A percentile compares a stretch with the other conserved stretches of the same genome.
phyloP scores from a whole-genome alignment of 2,888 invertebrate species.

The Drosophila trichaetosa region DNA sequence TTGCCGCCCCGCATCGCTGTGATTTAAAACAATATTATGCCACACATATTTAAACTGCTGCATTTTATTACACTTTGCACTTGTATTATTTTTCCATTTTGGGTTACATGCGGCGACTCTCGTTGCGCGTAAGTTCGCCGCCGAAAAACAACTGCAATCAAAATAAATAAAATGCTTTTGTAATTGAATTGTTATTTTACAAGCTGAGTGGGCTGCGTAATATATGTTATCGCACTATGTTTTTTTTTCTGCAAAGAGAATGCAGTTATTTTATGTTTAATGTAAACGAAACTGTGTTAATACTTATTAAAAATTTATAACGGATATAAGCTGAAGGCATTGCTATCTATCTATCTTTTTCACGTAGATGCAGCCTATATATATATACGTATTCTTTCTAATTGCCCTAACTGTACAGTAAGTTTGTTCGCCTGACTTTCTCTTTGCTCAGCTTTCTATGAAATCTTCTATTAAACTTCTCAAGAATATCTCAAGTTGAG shows the following conservation, averaged over 20 bases:
- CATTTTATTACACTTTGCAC: conserved; percentile 24
- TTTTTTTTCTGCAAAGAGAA: background rate
- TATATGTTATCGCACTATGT: background rate
- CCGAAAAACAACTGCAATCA: conserved; percentile 29
- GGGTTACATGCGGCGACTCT: background rate
- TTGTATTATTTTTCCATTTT: conserved; percentile 11
- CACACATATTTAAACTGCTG: conserved; percentile 33
- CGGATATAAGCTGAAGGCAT: background rate
- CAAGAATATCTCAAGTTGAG: conserved; percentile 32
- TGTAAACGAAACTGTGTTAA: background rate
- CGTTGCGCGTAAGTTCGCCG: conserved; percentile 18
- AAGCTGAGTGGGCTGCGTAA: background rate
- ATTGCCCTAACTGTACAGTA: conserved; percentile 7
- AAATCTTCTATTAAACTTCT: conserved; percentile 42
- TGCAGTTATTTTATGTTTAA: background rate
- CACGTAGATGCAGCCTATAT: background rate
- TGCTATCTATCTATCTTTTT: background rate
- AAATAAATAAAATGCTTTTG: conserved; percentile 27
- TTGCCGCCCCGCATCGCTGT: conserved; percentile 11
- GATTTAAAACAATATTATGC: conserved; percentile 50
- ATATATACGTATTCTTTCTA: background rate
- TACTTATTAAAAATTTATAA: background rate
- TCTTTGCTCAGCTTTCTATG: background rate
- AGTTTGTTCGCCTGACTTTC: conserved; percentile 14
- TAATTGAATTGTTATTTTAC: conserved; percentile 44